These are phyloP conservation scores for Drosophila biarmipes DNA, from an alignment of 1,140 invertebrate species.

Conservation along the genomic window DNA sequence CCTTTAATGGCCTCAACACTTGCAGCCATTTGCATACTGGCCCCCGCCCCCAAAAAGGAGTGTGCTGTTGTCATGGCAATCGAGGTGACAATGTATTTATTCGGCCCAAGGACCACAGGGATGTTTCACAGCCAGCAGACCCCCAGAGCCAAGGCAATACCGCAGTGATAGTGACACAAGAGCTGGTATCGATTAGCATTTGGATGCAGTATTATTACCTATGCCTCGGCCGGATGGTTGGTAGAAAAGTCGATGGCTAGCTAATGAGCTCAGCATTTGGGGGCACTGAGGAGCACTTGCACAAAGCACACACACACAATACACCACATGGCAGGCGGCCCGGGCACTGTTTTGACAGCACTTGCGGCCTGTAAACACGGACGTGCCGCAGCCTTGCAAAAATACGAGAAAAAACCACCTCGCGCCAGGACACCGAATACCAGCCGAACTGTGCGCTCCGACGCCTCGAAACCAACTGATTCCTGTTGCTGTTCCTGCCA, in stretches of 20 bases:
- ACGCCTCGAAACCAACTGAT: slow-evolving; percentile 66
- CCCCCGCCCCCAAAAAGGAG: too few relatives aligned
- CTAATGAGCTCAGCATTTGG: slow-evolving; percentile 38
- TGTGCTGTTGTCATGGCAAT: slow-evolving; percentile 15
- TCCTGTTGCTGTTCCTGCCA: slow-evolving; percentile 62
- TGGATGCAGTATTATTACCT: slow-evolving; percentile 21
- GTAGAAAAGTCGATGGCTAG: slow-evolving; percentile 17
- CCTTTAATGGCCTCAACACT: slow-evolving; percentile 43
- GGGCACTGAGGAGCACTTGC: slow-evolving; percentile 21
- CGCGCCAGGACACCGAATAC: neutral
- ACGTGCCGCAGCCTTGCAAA: slow-evolving; percentile 17
- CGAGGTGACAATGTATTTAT: slow-evolving; percentile 21
- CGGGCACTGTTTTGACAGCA: slow-evolving; percentile 14
- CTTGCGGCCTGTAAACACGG: slow-evolving; percentile 33
- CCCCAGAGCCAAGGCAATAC: neutral
- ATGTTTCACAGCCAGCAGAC: slow-evolving; percentile 4
- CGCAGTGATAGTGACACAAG: slow-evolving; percentile 25
- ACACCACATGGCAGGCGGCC: slow-evolving; percentile 3
- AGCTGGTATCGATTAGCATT: slow-evolving; percentile 40
- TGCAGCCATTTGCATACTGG: slow-evolving; percentile 37
- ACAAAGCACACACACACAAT: slow-evolving; percentile 7
- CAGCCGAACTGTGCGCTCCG: slow-evolving; percentile 34
- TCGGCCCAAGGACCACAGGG: slow-evolving; percentile 18
- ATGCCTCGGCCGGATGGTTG: neutral
- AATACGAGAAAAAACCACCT: slow-evolving; percentile 4